Evolutionary conservation across 2,797 vertebrate genomes (phyloP), one percentile per base, ranked within the genome.

Genomic region (Synaphobranchus kaupii): DNA sequence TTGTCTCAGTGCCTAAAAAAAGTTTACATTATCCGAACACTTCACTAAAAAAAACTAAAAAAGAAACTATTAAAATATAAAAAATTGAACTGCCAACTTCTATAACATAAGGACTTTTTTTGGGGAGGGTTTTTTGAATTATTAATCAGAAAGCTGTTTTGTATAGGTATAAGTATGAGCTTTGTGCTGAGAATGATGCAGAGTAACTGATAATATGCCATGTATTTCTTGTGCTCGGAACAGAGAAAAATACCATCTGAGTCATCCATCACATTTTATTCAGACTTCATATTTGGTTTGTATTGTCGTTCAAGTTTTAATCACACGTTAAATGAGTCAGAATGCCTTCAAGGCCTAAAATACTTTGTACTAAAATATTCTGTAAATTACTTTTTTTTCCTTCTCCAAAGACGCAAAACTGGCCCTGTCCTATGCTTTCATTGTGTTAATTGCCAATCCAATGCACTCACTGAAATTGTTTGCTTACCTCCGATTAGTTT

Each of bases 281-380:
- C 50, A 56, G 50, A 34, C n/a, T 58, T 83, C 52, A 34, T 4
- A 56, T 15, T 15, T 22, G n/a, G 12, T 31, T 48, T n/a, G 25
- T 34, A 83, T 54, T 13, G 50, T 47, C 17, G 28, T 54, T 83
- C 15, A 31, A 56, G 82, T 56, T 83, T 83, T 56, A 56, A 34
- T 31, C 82, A 83, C 52, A 81, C 12, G 50, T 50, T 4, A 81
- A 7, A 78, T 44, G 15, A 78, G 73, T 78, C 34, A 44, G 25
- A 81, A 48, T 81, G 25, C 44, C 44, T 81, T 48, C 78, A 81
- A 8, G 47, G 47, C 82, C n/a, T 15, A 13, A 83, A 83, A 81
- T 81, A 81, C 50, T 81, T 25, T 81, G 44, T 81, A 25, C n/a
- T 15, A 13, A 83, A 83, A 81, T 81, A 81, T 81, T 81, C 47